Conservation (phyloP, 2,113 vertebrate genomes). For the Eudyptes chrysolophus region DNA sequence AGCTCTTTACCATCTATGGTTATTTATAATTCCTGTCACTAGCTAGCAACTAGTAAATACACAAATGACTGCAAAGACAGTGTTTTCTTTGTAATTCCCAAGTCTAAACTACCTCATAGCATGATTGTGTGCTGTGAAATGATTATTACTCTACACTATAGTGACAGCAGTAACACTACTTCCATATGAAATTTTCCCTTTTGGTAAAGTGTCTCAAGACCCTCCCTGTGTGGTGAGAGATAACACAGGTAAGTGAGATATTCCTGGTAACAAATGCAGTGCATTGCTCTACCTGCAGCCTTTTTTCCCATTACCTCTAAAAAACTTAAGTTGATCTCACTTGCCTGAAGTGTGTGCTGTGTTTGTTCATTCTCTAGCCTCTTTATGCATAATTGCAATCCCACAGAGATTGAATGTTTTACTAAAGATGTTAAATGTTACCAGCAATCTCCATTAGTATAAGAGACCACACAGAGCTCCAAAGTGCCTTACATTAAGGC, state of each 20-base stretch:
- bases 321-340: neutral
- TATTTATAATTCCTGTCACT: neutral
- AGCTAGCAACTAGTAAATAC: neutral
- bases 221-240: neutral
- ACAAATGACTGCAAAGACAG: neutral
- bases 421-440: slow-evolving; percentile 37
- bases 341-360: neutral
- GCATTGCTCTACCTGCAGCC: neutral
- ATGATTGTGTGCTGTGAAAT: neutral
- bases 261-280: neutral
- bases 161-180: neutral
- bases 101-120: neutral
- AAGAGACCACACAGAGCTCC: neutral
- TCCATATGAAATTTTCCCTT: neutral
- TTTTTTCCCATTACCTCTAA: neutral
- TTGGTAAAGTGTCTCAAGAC: neutral
- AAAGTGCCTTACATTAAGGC: slow-evolving; percentile 22
- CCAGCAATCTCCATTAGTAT: slow-evolving; percentile 9
- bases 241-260: neutral
- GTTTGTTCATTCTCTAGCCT: neutral
- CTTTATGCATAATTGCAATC: slow-evolving; percentile 21
- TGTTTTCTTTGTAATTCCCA: neutral
- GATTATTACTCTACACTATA: neutral
- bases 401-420: slow-evolving; percentile 26
- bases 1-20: neutral